Evolutionary conservation across 2,113 vertebrate genomes (phyloP).

Genomic region (Arvicanthis niloticus): DNA sequence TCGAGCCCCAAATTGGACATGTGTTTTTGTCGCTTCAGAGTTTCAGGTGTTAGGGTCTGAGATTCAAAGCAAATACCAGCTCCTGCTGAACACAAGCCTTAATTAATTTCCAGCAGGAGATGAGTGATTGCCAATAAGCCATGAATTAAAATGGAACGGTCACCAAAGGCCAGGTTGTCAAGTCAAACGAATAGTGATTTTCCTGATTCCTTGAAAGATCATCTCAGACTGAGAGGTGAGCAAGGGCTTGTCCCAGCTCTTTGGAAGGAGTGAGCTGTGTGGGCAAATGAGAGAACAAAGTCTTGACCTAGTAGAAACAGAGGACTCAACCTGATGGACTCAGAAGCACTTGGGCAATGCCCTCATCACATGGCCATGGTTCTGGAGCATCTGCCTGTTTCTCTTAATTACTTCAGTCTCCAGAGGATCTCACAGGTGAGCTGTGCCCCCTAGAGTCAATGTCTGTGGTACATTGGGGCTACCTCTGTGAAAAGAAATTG

Average conservation of each 20-base stretch:
- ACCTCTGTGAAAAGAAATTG: not conserved
- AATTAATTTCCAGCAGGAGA: slow-evolving; percentile 81
- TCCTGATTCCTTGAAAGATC: slow-evolving; percentile 74
- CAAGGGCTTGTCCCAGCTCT: not conserved
- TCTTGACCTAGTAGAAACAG: not conserved
- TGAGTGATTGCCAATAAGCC: slow-evolving; percentile 70
- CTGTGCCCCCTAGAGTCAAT: not conserved
- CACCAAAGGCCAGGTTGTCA: slow-evolving; percentile 57
- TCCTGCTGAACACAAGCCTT: slow-evolving; percentile 66
- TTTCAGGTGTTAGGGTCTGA: slow-evolving; percentile 55
- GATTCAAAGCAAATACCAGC: slow-evolving; percentile 75
- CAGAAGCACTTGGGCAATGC: not conserved
- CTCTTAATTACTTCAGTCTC: not conserved
- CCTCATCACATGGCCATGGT: not conserved
- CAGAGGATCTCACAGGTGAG: not conserved
- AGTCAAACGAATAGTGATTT: slow-evolving; percentile 59
- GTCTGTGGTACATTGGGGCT: not conserved
- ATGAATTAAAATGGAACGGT: slow-evolving; percentile 69
- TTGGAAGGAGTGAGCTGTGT: not conserved
- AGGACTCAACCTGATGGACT: not conserved
- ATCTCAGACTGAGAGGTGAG: slow-evolving; percentile 32
- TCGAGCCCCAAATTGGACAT: slow-evolving; percentile 63
- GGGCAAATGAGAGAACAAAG: not conserved
- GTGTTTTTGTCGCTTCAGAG: slow-evolving; percentile 68
- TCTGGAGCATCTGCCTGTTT: not conserved